Conservation (phyloP, 2,797 vertebrate species). For the Aeoliscus strigatus region DNA sequence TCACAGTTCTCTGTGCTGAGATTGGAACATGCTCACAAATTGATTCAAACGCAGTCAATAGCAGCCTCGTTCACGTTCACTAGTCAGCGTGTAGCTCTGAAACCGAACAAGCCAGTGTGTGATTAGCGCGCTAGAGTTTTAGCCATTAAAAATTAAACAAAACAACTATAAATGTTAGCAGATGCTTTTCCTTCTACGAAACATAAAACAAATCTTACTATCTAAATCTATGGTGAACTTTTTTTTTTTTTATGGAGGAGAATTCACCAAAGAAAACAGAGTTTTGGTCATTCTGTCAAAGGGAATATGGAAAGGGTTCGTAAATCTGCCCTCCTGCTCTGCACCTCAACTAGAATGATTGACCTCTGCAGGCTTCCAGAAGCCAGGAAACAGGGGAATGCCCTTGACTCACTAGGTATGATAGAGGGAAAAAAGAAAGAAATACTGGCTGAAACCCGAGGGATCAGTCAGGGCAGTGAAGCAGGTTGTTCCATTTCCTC, state of each 20-base stretch:
- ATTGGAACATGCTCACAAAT: conserved; percentile 64
- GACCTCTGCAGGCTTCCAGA: conserved; percentile 64
- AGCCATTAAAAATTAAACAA: conserved; percentile 58
- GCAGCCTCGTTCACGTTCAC: conserved; percentile 60
- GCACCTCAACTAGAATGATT: conserved; percentile 53
- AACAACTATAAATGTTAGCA: conserved; percentile 59
- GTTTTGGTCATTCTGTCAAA: conserved; percentile 31
- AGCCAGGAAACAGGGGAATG: conserved; percentile 63
- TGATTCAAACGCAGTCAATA: conserved; percentile 69
- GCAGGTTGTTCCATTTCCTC: conserved; percentile 72
- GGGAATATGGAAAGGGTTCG: conserved; percentile 38
- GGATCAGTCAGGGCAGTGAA: conserved; percentile 68
- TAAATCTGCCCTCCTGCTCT: conserved; percentile 56
- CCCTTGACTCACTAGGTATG: conserved; percentile 68
- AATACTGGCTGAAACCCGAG: conserved; percentile 59
- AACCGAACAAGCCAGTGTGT: conserved; percentile 43
- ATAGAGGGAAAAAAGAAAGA: conserved; percentile 29
- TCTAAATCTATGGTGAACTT: conserved; percentile 27
- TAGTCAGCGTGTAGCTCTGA: conserved; percentile 60
- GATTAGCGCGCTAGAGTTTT: conserved; percentile 65
- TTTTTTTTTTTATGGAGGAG: conserved; percentile 33
- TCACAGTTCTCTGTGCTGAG: conserved; percentile 42
- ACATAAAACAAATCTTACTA: conserved; percentile 47
- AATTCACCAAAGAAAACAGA: conserved; percentile 46
- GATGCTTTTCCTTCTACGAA: conserved; percentile 48